These are phyloP conservation scores for Mastigias papua DNA, from an alignment of 30 jellyfish, hydroid and myxozoan species.

Conservation along the genomic window DNA sequence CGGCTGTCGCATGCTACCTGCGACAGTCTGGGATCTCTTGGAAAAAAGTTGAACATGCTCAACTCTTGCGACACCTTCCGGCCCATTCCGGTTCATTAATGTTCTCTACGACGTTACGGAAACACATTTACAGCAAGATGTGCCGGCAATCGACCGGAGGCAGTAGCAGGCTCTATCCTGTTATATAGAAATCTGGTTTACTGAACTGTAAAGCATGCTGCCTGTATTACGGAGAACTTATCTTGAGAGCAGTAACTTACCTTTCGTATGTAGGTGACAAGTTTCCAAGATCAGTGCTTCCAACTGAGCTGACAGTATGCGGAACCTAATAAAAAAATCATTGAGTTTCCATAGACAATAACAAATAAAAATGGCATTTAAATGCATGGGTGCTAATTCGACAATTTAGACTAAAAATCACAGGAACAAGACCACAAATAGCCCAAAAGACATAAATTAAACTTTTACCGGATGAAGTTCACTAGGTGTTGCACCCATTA, in stretches of 20 bases:
- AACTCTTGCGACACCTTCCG: too few species aligned
- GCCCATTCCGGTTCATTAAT: too few species aligned
- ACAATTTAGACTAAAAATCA: neutral
- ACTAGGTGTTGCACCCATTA: slow-evolving; percentile 11
- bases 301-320: neutral
- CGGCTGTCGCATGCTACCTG: too few species aligned
- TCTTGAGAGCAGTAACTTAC: neutral
- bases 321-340: too few species aligned
- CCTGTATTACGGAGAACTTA: neutral
- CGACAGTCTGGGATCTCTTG: too few species aligned
- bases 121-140: too few species aligned
- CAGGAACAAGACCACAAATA: neutral
- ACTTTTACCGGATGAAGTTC: neutral
- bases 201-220: neutral
- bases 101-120: too few species aligned
- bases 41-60: too few species aligned
- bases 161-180: too few species aligned
- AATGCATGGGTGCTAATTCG: neutral
- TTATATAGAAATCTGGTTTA: neutral
- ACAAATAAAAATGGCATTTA: neutral
- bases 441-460: neutral
- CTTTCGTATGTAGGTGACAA: slow-evolving; percentile 7
- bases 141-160: too few species aligned
- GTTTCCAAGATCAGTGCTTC: neutral
- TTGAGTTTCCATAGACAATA: neutral